Evolutionary conservation across 2,113 vertebrate species (phyloP).

Genomic region (Phylloscopus trochiloides): DNA sequence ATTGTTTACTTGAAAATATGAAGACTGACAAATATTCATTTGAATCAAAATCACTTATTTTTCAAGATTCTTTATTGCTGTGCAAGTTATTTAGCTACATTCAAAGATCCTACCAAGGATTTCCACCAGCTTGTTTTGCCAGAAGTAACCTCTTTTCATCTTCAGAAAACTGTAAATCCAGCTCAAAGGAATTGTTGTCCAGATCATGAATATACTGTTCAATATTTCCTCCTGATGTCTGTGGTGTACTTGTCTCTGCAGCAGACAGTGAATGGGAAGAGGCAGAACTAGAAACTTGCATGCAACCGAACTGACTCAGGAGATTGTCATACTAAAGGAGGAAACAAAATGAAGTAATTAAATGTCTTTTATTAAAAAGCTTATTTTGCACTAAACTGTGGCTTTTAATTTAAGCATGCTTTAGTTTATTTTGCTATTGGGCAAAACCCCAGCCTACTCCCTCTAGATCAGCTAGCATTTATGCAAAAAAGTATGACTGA

Average conservation of each 20-base stretch:
- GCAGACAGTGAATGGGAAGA: slow-evolving; percentile 84
- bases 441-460: not conserved
- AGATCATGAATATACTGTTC: slow-evolving; percentile 98
- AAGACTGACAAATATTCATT: not conserved
- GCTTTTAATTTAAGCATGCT: not conserved
- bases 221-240: slow-evolving; percentile 90
- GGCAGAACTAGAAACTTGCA: slow-evolving; percentile 92
- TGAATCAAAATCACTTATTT: not conserved
- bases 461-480: not conserved
- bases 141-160: slow-evolving; percentile 92
- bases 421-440: not conserved
- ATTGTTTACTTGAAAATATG: not conserved
- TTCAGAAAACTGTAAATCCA: slow-evolving; percentile 95
- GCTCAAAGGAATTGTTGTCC: slow-evolving; percentile 96
- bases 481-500: not conserved
- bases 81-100: not conserved
- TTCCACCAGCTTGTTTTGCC: slow-evolving; percentile 93
- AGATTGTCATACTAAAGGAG: slow-evolving; percentile 92
- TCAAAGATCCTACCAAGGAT: slow-evolving; percentile 85
- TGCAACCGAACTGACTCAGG: slow-evolving; percentile 97
- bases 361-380: not conserved
- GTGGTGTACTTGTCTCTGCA: slow-evolving; percentile 76
- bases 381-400: not conserved
- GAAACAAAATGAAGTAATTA: slow-evolving; percentile 2
- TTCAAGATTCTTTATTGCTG: not conserved